phyloP scores from a whole-genome alignment of 2,888 invertebrate species.

The Pasiphila rectangulata region DNA sequence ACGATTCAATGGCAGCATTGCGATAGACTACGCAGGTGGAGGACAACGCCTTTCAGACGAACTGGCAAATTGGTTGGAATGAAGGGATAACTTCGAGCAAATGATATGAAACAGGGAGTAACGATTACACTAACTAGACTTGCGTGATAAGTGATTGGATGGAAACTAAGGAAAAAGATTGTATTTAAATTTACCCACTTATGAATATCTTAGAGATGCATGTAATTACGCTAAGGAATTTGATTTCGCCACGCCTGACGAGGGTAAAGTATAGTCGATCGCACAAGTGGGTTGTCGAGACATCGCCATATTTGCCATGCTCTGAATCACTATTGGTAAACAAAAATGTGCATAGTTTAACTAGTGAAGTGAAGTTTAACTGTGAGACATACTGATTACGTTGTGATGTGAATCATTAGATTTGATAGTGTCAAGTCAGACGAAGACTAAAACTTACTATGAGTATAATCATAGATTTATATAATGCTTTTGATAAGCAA shows the following conservation, averaged over 20 bases:
- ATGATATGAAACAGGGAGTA: background rate
- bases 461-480: background rate
- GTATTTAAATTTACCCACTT: background rate
- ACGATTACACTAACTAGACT: background rate
- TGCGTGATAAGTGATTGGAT: background rate
- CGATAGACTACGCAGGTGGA: too few relatives aligned
- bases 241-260: conserved; percentile 12
- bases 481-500: background rate
- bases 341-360: conserved; percentile 25
- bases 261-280: conserved; percentile 38
- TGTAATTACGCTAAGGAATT: background rate
- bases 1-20: too few relatives aligned
- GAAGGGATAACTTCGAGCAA: background rate
- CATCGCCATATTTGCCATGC: conserved; percentile 52
- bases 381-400: conserved; percentile 19
- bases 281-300: conserved; percentile 48
- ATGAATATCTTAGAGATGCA: background rate
- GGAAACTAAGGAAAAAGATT: background rate
- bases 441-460: background rate
- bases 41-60: too few relatives aligned
- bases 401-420: conserved; percentile 15
- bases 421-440: background rate
- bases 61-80: too few relatives aligned
- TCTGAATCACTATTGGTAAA: conserved; percentile 50
- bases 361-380: conserved; percentile 15